These are phyloP conservation scores for Neopipo cinnamomea DNA, from an alignment of 2,113 vertebrate genomes.

Conservation along the genomic window DNA sequence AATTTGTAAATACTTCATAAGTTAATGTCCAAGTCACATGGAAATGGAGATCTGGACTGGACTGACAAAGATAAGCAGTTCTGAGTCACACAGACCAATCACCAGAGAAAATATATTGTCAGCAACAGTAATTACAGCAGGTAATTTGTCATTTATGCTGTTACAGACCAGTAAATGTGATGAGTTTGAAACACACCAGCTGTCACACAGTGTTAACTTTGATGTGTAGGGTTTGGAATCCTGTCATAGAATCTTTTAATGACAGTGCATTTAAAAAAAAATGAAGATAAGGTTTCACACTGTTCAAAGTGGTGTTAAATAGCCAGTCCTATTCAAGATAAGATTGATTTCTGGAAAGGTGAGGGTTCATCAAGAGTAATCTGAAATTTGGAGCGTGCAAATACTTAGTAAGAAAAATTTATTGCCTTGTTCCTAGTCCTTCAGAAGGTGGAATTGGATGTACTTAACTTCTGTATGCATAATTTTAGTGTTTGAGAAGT, in stretches of 20 bases:
- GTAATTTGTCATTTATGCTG: slow-evolving; percentile 81
- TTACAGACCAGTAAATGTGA: slow-evolving; percentile 74
- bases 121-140: slow-evolving; percentile 78
- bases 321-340: not conserved
- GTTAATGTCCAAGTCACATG: slow-evolving; percentile 14
- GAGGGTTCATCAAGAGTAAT: not conserved
- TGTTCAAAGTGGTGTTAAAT: not conserved
- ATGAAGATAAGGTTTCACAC: not conserved
- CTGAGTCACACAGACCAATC: slow-evolving; percentile 67
- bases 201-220: slow-evolving; percentile 75
- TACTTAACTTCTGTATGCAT: not conserved
- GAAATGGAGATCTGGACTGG: slow-evolving; percentile 47
- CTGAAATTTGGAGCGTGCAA: not conserved
- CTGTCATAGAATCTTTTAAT: not conserved
- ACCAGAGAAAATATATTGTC: slow-evolving; percentile 70
- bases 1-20: slow-evolving; percentile 57
- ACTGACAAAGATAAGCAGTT: slow-evolving; percentile 64
- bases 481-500: not conserved
- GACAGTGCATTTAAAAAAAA: slow-evolving; percentile 13
- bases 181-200: slow-evolving; percentile 63
- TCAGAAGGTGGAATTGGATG: not conserved
- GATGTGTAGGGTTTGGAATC: slow-evolving; percentile 57
- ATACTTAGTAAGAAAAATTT: not conserved
- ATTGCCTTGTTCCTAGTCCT: not conserved
- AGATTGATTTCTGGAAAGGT: not conserved